Base-by-base conservation (phyloP, 2,888 invertebrate genomes). In the Carabus problematicus region DNA sequence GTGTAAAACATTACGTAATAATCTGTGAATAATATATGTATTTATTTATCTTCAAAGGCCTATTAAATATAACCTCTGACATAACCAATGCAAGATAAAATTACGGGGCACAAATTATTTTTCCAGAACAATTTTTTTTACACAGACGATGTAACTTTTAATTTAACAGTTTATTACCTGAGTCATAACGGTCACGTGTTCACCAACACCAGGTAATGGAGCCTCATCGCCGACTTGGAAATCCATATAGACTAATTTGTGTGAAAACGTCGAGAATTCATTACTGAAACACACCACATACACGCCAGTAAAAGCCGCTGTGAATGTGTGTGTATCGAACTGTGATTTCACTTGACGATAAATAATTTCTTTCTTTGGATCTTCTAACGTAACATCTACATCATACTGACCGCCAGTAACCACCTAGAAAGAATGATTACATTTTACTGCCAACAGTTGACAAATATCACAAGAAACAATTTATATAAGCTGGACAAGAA, bases 361-460 rank as follows among this genome's bases (percentile, higher is more conserved):
- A 70, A 99, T 86, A 11, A 95, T 87, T 82, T 93, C 90, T 73
- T 93, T 93, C 76, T 89, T 89, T 1, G 98, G 98, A 75, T 92
- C 92, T 82, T 93, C 91, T 62, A 99, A 82, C 67, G 88, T 89
- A 64, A 98, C 94, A 82, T 99, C 98, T 54, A 99, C 98, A 83
- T 99, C 99, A 81, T 98, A 96, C 77, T 98, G 97, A 1, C 99
- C 99, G 66, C 99, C 99, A 29, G 97, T 97, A 12, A 98, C 96
- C 52, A 99, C 99, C 96, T 99, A 83, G 61, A 83, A 78, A 71
- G 43, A 68, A 71, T 71, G 64, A 66, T 43, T 42, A 41, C 8
- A 42, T 41, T 19, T 59, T 42, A 12, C 11, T 40, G 29, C 9
- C 47, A 29, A 41, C 40, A 40, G 3, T 40, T 64, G 8, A 40